phyloP scores from a whole-genome alignment of 2,888 invertebrate genomes.

The Caenorhabditis wallacei region DNA sequence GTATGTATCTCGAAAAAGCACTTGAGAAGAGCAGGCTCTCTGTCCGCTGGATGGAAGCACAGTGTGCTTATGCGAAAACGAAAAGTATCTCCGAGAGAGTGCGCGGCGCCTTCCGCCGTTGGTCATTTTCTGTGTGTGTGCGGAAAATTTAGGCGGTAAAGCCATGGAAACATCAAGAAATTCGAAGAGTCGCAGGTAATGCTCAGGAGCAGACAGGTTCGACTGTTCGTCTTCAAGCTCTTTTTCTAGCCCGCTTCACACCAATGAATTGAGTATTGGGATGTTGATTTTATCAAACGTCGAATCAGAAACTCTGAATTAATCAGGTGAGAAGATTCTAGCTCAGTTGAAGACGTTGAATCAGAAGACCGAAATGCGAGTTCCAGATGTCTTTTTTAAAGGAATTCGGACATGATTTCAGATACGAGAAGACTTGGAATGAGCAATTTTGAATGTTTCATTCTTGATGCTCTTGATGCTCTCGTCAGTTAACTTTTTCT shows the following conservation, averaged over 20 bases:
- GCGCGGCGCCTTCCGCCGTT: conserved; percentile 23
- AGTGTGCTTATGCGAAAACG: conserved; percentile 50
- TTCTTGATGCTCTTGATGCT: too few species aligned
- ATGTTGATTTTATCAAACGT: too few species aligned
- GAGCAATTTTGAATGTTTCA: too few species aligned
- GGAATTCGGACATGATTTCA: too few species aligned
- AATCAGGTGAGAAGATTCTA: too few species aligned
- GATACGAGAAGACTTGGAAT: too few species aligned
- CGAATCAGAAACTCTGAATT: background rate
- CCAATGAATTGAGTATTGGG: background rate
- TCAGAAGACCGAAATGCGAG: too few species aligned
- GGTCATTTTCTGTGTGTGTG: conserved; percentile 23
- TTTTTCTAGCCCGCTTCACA: background rate
- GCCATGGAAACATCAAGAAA: conserved; percentile 16
- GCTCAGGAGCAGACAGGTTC: conserved; percentile 37
- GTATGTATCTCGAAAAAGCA: conserved; percentile 63
- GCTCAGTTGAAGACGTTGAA: too few species aligned
- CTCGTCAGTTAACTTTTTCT: background rate
- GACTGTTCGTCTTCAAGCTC: conserved; percentile 9
- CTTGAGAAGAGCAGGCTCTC: conserved; percentile 42
- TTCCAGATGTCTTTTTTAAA: too few species aligned
- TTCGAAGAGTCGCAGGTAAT: conserved; percentile 21
- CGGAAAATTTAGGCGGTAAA: conserved; percentile 30
- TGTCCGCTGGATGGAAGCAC: conserved; percentile 28
- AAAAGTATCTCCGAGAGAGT: conserved; percentile 48